These are phyloP conservation scores for Musca domestica DNA, from an alignment of 1,140 invertebrate species.

Conservation along the genomic window DNA sequence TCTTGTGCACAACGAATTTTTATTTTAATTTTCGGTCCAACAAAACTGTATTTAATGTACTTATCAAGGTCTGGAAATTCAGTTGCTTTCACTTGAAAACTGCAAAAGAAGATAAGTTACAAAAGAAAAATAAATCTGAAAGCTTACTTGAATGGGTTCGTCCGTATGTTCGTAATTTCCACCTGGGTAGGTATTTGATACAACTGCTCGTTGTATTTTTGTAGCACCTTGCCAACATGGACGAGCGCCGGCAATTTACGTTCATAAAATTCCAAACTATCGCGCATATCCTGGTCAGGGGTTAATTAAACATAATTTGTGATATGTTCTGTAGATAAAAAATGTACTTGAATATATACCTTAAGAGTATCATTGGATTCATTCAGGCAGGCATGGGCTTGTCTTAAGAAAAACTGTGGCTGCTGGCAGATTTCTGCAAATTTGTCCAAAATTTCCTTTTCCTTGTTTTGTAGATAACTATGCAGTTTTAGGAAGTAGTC, in stretches of 20 bases:
- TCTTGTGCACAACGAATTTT: background rate
- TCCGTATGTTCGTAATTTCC: slow-evolving; percentile 27
- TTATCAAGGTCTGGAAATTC: slow-evolving; percentile 1
- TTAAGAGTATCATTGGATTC: slow-evolving; percentile 34
- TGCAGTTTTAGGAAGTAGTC: slow-evolving; percentile 40
- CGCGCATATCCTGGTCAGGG: slow-evolving; percentile 29
- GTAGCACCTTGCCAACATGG: slow-evolving; percentile 28
- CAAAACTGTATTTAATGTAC: background rate
- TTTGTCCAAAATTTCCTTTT: slow-evolving; percentile 34
- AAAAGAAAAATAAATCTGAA: background rate
- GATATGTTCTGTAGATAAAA: background rate
- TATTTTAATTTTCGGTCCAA: slow-evolving; percentile 13
- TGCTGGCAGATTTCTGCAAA: slow-evolving; percentile 35
- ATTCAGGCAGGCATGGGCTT: slow-evolving; percentile 31
- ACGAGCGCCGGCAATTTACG: slow-evolving; percentile 26
- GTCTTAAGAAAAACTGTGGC: slow-evolving; percentile 34
- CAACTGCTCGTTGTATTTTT: slow-evolving; percentile 25
- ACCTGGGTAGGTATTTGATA: slow-evolving; percentile 35
- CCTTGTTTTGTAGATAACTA: slow-evolving; percentile 40
- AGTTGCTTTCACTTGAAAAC: slow-evolving; percentile 22
- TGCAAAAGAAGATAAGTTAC: background rate
- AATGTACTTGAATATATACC: slow-evolving; percentile 28
- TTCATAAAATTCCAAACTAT: slow-evolving; percentile 2
- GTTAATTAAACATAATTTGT: background rate
- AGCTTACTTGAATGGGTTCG: slow-evolving; percentile 41